phyloP scores from a whole-genome alignment of 1,140 invertebrate species.

The Drosophila pruinosa region DNA sequence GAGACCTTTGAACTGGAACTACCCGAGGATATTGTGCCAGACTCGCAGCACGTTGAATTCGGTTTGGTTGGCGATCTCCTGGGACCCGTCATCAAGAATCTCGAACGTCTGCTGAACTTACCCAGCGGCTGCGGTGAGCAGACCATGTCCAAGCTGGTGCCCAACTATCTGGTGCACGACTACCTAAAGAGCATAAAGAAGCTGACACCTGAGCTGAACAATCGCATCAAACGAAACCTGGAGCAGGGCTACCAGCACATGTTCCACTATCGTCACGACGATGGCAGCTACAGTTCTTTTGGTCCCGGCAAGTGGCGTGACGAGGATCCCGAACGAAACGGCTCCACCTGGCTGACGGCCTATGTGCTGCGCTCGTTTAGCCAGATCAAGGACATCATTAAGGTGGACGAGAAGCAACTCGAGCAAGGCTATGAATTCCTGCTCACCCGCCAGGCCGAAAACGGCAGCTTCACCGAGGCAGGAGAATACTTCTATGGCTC shows the following conservation, averaged over 20 bases:
- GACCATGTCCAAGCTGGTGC: slow-evolving; percentile 96
- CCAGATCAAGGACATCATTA: slow-evolving; percentile 91
- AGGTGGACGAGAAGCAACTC: slow-evolving; percentile 90
- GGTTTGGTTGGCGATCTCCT: slow-evolving; percentile 90
- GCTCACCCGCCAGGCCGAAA: slow-evolving; percentile 87
- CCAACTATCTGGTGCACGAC: slow-evolving; percentile 93
- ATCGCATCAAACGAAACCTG: slow-evolving; percentile 89
- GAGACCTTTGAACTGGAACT: slow-evolving; percentile 87
- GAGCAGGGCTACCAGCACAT: slow-evolving; percentile 97
- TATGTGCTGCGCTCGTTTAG: slow-evolving; percentile 95
- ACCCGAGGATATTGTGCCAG: slow-evolving; percentile 88
- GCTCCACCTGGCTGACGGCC: slow-evolving; percentile 98
- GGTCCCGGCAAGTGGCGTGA: slow-evolving; percentile 84
- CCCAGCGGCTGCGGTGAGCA: slow-evolving; percentile 97
- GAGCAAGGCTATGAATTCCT: slow-evolving; percentile 91
- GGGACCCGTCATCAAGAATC: slow-evolving; percentile 89
- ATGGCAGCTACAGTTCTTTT: slow-evolving; percentile 98
- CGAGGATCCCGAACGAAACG: slow-evolving; percentile 83
- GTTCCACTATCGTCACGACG: slow-evolving; percentile 92
- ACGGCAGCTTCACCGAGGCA: slow-evolving; percentile 93
- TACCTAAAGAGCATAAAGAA: slow-evolving; percentile 85
- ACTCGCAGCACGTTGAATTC: slow-evolving; percentile 88
- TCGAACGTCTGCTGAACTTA: slow-evolving; percentile 90
- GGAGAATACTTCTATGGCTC: slow-evolving; percentile 89
- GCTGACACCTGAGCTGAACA: slow-evolving; percentile 85